A percentile compares a stretch with the other conserved stretches of the same genome.
Conservation (phyloP, 1,140 invertebrate genomes). For the Drosophila jambulina region DNA sequence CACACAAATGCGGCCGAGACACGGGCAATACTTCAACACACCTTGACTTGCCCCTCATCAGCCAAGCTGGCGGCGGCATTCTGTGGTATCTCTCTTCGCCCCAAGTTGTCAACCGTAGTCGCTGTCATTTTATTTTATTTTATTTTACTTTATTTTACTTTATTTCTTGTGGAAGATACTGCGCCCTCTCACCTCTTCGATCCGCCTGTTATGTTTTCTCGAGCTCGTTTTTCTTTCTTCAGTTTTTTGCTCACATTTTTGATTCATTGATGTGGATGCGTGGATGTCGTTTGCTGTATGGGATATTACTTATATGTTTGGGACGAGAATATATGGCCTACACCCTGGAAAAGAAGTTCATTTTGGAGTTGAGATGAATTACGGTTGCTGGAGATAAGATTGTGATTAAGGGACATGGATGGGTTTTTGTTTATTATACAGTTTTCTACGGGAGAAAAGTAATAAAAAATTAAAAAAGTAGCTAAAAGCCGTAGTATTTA, state of each 20-base stretch:
- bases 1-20: conserved; percentile 55
- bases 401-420: conserved; percentile 17
- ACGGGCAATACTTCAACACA: conserved; percentile 45
- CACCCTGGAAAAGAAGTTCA: conserved; percentile 12
- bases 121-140: conserved; percentile 12
- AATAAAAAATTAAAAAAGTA: neutral
- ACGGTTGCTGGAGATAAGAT: neutral
- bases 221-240: conserved; percentile 28
- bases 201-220: conserved; percentile 13
- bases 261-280: conserved; percentile 80
- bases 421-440: neutral
- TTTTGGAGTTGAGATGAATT: conserved; percentile 12
- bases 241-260: conserved; percentile 47
- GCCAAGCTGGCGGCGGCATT: conserved; percentile 30
- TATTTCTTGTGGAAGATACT: conserved; percentile 48
- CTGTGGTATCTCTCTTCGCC: conserved; percentile 31
- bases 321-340: conserved; percentile 22
- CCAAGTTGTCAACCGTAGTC: conserved; percentile 65
- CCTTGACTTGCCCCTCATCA: conserved; percentile 63
- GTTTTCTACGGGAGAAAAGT: neutral
- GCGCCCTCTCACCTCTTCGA: conserved; percentile 73
- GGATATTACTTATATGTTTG: conserved; percentile 11
- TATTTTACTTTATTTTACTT: conserved; percentile 18
- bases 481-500: neutral
- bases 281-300: conserved; percentile 60